These are phyloP conservation scores for Scolopax mira DNA, from an alignment of 2,113 vertebrate species.

Conservation along the genomic window DNA sequence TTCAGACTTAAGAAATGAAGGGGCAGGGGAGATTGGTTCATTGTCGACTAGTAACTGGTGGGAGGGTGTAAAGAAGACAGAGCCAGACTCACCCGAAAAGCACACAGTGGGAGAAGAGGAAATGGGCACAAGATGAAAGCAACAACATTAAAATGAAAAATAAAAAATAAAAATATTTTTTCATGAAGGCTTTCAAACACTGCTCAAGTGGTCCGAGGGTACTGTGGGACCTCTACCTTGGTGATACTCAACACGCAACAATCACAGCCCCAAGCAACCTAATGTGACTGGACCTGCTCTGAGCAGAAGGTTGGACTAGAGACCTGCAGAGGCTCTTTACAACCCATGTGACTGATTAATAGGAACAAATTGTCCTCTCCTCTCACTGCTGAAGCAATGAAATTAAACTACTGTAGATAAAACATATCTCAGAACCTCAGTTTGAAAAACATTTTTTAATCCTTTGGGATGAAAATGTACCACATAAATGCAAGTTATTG, in stretches of 20 bases:
- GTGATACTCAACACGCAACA: neutral
- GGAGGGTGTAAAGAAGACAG: neutral
- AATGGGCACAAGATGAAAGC: neutral
- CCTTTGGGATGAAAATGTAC: neutral
- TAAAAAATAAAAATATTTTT: neutral
- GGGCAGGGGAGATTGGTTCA: neutral
- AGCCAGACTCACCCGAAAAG: neutral
- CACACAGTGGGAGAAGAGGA: neutral
- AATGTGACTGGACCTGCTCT: neutral
- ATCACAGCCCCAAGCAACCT: neutral
- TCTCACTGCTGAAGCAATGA: neutral
- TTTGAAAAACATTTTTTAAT: neutral
- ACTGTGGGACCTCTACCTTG: neutral
- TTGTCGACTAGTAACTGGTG: neutral
- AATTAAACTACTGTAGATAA: neutral
- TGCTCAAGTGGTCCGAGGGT: neutral
- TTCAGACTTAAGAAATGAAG: neutral
- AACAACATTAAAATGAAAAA: neutral
- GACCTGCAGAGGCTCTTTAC: neutral
- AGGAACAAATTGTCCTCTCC: conserved; percentile 23
- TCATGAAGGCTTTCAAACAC: neutral
- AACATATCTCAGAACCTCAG: neutral
- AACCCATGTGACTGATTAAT: neutral
- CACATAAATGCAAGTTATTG: neutral
- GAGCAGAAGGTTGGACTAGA: neutral